Evolutionary conservation across 2,797 vertebrate genomes (phyloP).

Genomic region (Hybognathus amarus): DNA sequence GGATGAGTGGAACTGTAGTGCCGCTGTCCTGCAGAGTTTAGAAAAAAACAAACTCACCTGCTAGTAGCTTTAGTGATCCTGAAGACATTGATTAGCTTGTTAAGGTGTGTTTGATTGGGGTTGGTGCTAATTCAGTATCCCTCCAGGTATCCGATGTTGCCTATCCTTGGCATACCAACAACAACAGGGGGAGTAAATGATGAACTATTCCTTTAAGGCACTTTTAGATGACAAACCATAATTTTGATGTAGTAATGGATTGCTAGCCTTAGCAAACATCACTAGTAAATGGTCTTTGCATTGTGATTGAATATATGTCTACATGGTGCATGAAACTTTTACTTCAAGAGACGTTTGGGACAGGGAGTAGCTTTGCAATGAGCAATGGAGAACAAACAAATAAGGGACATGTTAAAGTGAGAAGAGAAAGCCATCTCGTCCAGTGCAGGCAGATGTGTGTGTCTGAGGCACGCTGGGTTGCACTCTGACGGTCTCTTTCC

Average conservation of each 20-base stretch:
- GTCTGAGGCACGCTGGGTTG: constrained; percentile 18
- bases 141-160: too few relatives aligned
- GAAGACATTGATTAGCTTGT: too few relatives aligned
- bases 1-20: too few relatives aligned
- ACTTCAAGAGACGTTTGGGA: neutral
- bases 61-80: too few relatives aligned
- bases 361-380: neutral
- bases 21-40: too few relatives aligned
- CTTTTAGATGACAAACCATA: neutral
- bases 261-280: neutral
- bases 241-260: neutral
- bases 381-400: constrained; percentile 16
- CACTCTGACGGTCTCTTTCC: constrained; percentile 9
- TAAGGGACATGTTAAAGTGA: neutral
- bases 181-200: too few relatives aligned
- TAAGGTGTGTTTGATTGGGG: too few relatives aligned
- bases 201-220: too few relatives aligned
- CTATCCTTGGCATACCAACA: too few relatives aligned
- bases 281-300: neutral
- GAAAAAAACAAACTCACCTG: too few relatives aligned
- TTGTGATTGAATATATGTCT: neutral
- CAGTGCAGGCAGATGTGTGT: constrained; percentile 34
- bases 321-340: neutral
- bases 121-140: too few relatives aligned
- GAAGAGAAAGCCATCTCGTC: neutral